These are phyloP conservation scores for Andricus grossulariae DNA, from an alignment of 1,140 invertebrate species.

Conservation along the genomic window DNA sequence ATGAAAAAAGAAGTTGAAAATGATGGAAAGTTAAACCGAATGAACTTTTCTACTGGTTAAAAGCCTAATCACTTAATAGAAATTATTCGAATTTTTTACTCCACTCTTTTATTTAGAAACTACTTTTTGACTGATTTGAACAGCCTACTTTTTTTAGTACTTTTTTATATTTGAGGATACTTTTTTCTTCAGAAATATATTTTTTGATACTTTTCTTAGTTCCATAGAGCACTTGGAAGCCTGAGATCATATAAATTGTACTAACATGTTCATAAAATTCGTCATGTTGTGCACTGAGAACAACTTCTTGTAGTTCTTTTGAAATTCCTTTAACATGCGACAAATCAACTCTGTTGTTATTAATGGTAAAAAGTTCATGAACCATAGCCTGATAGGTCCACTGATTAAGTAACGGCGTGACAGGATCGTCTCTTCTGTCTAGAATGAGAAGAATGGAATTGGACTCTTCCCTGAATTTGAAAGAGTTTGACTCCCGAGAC, in stretches of 20 bases:
- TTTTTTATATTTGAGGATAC: neutral
- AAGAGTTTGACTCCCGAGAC: constrained; percentile 90
- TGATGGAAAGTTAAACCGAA: too few relatives aligned
- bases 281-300: constrained; percentile 96
- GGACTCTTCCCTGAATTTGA: constrained; percentile 88
- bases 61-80: too few relatives aligned
- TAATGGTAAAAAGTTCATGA: constrained; percentile 95
- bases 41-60: too few relatives aligned
- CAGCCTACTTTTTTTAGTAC: neutral
- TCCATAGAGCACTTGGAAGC: neutral
- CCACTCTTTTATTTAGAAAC: neutral
- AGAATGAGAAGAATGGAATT: constrained; percentile 90
- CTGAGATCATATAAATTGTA: constrained; percentile 39
- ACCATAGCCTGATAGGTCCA: constrained; percentile 99
- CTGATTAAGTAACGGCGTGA: constrained; percentile 98
- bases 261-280: constrained; percentile 95
- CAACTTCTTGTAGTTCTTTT: constrained; percentile 95
- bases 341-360: constrained; percentile 96
- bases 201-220: too few relatives aligned
- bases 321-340: constrained; percentile 86
- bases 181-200: too few relatives aligned
- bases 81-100: constrained; percentile 43
- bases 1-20: too few relatives aligned
- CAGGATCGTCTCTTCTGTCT: constrained; percentile 94
- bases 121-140: neutral